These are phyloP conservation scores for Ennomos erosarius DNA, from an alignment of 2,888 invertebrate species.

Conservation along the genomic window DNA sequence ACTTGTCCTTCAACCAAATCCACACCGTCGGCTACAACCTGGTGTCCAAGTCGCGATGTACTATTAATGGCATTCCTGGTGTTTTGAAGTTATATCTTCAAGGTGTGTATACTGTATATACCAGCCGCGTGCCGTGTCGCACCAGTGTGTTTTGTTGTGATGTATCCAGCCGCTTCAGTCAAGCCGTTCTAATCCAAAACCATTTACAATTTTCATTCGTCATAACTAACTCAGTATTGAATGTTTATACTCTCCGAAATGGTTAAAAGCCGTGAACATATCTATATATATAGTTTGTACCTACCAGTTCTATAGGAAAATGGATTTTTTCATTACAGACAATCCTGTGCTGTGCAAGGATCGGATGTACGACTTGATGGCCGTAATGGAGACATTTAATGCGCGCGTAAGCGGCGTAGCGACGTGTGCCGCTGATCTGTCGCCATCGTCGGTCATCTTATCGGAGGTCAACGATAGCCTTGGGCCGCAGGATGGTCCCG, in stretches of 20 bases:
- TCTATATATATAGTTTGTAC: too few species aligned
- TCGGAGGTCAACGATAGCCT: constrained; percentile 67
- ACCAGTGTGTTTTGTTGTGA: too few species aligned
- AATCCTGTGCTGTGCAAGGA: constrained; percentile 93
- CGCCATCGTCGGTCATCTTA: constrained; percentile 64
- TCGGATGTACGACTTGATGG: constrained; percentile 88
- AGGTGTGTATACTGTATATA: constrained; percentile 83
- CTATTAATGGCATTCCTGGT: constrained; percentile 91
- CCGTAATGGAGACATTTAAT: constrained; percentile 89
- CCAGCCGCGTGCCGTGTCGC: too few species aligned
- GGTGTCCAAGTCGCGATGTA: constrained; percentile 92
- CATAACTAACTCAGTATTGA: too few species aligned
- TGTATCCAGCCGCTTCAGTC: too few species aligned
- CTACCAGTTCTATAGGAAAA: not conserved
- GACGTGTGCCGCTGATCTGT: constrained; percentile 76
- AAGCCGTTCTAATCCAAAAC: too few species aligned
- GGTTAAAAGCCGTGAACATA: too few species aligned
- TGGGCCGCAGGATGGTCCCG: constrained; percentile 43
- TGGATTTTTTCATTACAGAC: constrained; percentile 82
- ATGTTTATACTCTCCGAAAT: too few species aligned
- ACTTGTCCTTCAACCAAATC: constrained; percentile 92
- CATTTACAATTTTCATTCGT: too few species aligned
- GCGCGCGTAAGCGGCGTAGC: constrained; percentile 89
- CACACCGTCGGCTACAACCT: constrained; percentile 89
- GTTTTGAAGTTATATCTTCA: constrained; percentile 91